Conservation (phyloP, 92 coral and sea anemone species). For the Bergia sp. region DNA sequence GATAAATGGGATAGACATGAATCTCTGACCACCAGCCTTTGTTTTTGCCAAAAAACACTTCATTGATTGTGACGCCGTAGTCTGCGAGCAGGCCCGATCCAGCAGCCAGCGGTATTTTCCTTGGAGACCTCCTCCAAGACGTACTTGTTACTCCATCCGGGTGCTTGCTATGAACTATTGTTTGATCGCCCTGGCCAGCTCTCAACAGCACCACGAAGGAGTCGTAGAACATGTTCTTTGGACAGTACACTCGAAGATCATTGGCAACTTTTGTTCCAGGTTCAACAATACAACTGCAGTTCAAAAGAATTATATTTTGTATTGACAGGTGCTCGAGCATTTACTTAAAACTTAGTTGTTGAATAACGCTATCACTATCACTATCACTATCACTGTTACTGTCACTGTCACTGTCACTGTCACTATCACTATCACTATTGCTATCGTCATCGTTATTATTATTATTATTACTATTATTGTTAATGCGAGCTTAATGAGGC, state of each 20-base stretch:
- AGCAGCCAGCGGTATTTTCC: background rate
- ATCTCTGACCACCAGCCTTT: background rate
- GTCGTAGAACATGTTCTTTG: background rate
- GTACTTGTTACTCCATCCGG: background rate
- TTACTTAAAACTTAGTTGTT: background rate
- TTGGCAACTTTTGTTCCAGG: background rate
- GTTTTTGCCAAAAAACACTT: background rate
- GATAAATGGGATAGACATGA: background rate
- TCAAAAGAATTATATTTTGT: background rate
- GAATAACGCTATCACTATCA: too few species aligned
- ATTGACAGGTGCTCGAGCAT: background rate
- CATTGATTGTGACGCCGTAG: background rate
- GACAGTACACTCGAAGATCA: background rate
- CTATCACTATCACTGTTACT: too few species aligned
- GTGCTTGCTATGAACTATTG: background rate
- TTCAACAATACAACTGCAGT: background rate
- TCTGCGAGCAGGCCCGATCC: background rate
- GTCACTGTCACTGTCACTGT: too few species aligned
- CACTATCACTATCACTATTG: too few species aligned
- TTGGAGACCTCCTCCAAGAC: background rate
- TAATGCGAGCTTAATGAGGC: too few species aligned
- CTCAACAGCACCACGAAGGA: background rate
- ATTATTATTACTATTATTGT: too few species aligned
- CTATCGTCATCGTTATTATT: too few species aligned
- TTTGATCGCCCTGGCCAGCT: background rate